Evolutionary conservation across 2,888 invertebrate species (phyloP), one percentile per base, ranked within the genome.

Genomic region (Troides aeacus): DNA sequence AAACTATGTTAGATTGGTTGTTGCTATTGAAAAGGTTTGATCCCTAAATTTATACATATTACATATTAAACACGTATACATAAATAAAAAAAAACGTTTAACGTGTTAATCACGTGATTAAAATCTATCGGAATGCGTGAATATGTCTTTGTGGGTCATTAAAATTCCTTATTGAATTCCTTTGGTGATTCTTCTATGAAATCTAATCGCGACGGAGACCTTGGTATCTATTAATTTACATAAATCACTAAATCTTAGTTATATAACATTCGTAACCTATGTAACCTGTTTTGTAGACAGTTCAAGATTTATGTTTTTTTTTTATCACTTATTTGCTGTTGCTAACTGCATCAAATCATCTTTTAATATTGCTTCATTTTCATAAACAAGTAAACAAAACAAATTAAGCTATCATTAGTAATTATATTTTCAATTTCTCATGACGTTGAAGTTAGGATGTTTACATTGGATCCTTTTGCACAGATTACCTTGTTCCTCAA

Each of bases 211-310:
- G 30, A 57, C 30, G 62, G 70, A 73, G 75, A 72, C 78, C 78
- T 78, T 77, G 76, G 69, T 69, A 72, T 72, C 70, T 73, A 71
- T 74, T 69, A 72, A 76, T 76, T 75, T 73, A 72, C 64, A 77
- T 75, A 79, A 72, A 77, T 76, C 76, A 76, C 72, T 72, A 74
- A 74, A 74, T 77, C 76, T 75, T 73, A 73, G 75, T 78, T 69
- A 72, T 56, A 60, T 64, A 70, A 70, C 63, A 67, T 42, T 53
- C 17, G 62, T 66, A 59, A 66, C 63, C 66, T 36, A 65, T 58
- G 30, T 58, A 70, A 66, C 70, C 24, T 17, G 70, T 70, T 70
- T 66, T 56, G 18, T 64, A 53, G 42, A 66, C 30, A n/a, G 62
- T 63, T 15, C 42, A 39, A 62, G 23, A 65, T 12, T 23, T 30